Conservation (phyloP, 2,888 invertebrate genomes). For the Scaptomyza polygonia region DNA sequence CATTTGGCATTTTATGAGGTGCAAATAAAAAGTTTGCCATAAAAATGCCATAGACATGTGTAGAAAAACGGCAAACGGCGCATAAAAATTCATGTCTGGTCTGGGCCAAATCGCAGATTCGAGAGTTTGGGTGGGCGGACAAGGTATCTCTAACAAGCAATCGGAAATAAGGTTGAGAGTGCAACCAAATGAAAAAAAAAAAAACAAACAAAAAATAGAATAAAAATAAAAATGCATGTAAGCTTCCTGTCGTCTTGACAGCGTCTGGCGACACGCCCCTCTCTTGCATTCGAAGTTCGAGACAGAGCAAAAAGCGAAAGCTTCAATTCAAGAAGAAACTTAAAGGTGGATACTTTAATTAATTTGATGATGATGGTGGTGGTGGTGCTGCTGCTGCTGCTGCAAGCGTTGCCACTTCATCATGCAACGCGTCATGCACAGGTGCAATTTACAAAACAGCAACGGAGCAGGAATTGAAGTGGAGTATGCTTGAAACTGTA, state of each 20-base stretch:
- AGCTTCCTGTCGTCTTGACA: slow-evolving; percentile 27
- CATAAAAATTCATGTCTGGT: slow-evolving; percentile 78
- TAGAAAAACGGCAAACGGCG: slow-evolving; percentile 49
- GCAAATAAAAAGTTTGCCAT: slow-evolving; percentile 82
- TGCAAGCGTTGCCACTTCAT: slow-evolving; percentile 52
- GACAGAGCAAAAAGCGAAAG: slow-evolving; percentile 39
- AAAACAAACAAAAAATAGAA: background rate
- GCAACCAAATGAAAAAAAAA: slow-evolving; percentile 11
- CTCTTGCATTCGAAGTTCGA: background rate
- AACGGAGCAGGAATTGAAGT: slow-evolving; percentile 14
- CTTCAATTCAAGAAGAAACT: slow-evolving; percentile 8
- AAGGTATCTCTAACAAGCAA: slow-evolving; percentile 59
- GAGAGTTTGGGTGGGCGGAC: slow-evolving; percentile 4
- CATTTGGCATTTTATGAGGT: slow-evolving; percentile 83
- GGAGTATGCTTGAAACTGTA: slow-evolving; percentile 72
- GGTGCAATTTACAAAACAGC: slow-evolving; percentile 77
- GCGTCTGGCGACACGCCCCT: slow-evolving; percentile 29
- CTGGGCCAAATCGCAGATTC: slow-evolving; percentile 38
- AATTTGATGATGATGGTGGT: slow-evolving; percentile 48
- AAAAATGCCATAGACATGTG: slow-evolving; percentile 80
- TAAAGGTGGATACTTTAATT: slow-evolving; percentile 65
- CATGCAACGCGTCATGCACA: slow-evolving; percentile 73
- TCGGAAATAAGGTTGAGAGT: slow-evolving; percentile 53
- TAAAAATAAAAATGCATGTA: background rate
- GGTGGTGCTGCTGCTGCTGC: background rate